These are phyloP conservation scores for Musca domestica DNA, from an alignment of 1,140 invertebrate species.

Conservation along the genomic window DNA sequence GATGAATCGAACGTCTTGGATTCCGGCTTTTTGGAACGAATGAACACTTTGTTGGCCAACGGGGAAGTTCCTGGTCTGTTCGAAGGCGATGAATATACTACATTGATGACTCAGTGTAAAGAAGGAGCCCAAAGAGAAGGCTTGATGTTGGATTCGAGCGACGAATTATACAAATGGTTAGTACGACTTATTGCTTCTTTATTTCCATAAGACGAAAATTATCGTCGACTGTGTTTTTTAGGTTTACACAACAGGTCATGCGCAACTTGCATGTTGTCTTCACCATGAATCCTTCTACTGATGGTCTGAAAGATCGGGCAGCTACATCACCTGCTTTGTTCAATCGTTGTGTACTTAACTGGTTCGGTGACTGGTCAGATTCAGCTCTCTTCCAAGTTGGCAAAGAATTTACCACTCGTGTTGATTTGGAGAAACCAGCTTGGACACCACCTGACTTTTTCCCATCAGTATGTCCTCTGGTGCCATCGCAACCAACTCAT, in stretches of 20 bases:
- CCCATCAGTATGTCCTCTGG: constrained; percentile 77
- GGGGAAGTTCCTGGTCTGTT: constrained; percentile 91
- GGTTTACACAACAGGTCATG: constrained; percentile 97
- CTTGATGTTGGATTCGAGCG: constrained; percentile 96
- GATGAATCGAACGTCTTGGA: constrained; percentile 99
- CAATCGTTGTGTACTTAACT: constrained; percentile 99
- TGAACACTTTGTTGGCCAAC: constrained; percentile 98
- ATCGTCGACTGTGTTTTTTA: not conserved
- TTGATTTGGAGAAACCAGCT: constrained; percentile 77
- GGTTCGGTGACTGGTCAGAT: constrained; percentile 99
- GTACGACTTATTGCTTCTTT: not conserved
- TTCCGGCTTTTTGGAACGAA: constrained; percentile 96
- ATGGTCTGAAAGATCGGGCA: constrained; percentile 96
- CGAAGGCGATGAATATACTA: constrained; percentile 96
- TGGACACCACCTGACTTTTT: constrained; percentile 87
- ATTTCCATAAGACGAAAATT: too few relatives aligned
- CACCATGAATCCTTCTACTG: constrained; percentile 99
- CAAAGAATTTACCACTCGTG: constrained; percentile 80
- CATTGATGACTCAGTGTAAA: constrained; percentile 99
- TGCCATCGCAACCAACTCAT: constrained; percentile 75
- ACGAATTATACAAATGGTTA: constrained; percentile 94
- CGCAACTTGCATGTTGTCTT: constrained; percentile 99
- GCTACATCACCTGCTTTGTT: constrained; percentile 98
- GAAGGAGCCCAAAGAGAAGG: constrained; percentile 98
- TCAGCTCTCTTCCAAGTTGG: constrained; percentile 90